A percentile compares a stretch with the other conserved stretches of the same genome.
Evolutionary conservation across 2,888 invertebrate genomes (phyloP).

Genomic region (Yponomeuta cagnagella): DNA sequence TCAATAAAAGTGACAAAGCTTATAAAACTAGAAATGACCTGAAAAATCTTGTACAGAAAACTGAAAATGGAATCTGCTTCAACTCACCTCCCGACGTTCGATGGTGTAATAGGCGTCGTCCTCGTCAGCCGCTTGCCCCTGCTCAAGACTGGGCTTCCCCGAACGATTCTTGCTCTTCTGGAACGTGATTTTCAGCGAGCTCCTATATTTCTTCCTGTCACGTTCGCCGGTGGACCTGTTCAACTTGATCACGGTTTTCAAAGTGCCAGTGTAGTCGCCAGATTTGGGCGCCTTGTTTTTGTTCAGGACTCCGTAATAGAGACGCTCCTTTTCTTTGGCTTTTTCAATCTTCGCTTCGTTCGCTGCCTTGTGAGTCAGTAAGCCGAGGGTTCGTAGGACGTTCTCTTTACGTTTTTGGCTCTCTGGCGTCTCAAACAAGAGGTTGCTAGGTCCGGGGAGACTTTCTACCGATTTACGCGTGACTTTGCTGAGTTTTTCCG

Average conservation of each 20-base stretch:
- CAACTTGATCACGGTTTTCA: slow-evolving; percentile 89
- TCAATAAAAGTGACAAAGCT: too few relatives aligned
- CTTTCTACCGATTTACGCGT: slow-evolving; percentile 46
- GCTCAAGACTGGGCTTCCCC: slow-evolving; percentile 67
- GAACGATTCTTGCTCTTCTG: slow-evolving; percentile 81
- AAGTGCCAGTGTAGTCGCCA: slow-evolving; percentile 83
- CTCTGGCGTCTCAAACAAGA: slow-evolving; percentile 74
- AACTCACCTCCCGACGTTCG: slow-evolving; percentile 73
- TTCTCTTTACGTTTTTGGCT: slow-evolving; percentile 82
- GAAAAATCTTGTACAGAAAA: not conserved
- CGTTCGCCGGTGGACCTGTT: slow-evolving; percentile 69
- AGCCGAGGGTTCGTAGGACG: slow-evolving; percentile 83
- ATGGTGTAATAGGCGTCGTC: slow-evolving; percentile 80
- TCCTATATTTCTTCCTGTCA: slow-evolving; percentile 79
- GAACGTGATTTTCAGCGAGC: slow-evolving; percentile 86
- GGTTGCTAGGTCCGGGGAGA: slow-evolving; percentile 55
- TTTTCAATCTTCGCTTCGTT: slow-evolving; percentile 80
- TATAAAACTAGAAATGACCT: too few relatives aligned
- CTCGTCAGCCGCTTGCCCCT: slow-evolving; percentile 47
- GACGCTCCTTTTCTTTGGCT: slow-evolving; percentile 65
- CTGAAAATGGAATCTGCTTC: slow-evolving; percentile 15
- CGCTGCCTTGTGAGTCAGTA: slow-evolving; percentile 84
- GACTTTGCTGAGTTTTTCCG: slow-evolving; percentile 37
- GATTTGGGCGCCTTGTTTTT: slow-evolving; percentile 42
- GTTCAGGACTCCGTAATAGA: slow-evolving; percentile 33